These are phyloP conservation scores for Mus spretus DNA, from an alignment of 2,797 vertebrate species.

Conservation along the genomic window DNA sequence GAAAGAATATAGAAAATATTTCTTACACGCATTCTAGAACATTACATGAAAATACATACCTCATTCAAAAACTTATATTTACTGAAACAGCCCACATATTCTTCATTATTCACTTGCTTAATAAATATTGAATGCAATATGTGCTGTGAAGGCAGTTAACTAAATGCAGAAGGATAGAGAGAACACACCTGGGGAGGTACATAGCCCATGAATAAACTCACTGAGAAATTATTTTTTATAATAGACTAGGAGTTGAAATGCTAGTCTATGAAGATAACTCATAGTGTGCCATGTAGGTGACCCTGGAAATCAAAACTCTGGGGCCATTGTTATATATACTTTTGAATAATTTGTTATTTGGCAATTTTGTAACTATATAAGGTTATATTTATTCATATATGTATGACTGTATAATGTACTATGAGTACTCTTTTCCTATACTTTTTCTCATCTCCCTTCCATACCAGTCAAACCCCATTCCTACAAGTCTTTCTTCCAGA, in stretches of 20 bases:
- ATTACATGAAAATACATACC: neutral
- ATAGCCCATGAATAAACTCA: neutral
- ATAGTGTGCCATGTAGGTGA: neutral
- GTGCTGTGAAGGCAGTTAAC: neutral
- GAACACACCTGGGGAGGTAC: neutral
- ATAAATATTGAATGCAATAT: neutral
- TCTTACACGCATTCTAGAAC: neutral
- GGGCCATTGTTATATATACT: neutral
- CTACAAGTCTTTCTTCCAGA: neutral
- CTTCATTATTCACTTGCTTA: neutral
- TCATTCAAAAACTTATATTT: neutral
- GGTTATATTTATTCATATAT: neutral
- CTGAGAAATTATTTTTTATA: neutral
- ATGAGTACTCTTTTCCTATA: neutral
- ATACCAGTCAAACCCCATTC: neutral
- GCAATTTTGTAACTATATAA: neutral
- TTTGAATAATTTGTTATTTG: neutral
- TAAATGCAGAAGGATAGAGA: neutral
- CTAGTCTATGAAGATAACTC: neutral
- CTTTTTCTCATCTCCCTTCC: neutral
- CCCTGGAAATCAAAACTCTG: neutral
- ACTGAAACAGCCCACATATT: neutral
- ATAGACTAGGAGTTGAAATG: neutral
- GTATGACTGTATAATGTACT: neutral
- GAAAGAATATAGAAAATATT: constrained; percentile 17